Conservation (phyloP, 1,140 invertebrate genomes). For the Drosophila bifasciata region DNA sequence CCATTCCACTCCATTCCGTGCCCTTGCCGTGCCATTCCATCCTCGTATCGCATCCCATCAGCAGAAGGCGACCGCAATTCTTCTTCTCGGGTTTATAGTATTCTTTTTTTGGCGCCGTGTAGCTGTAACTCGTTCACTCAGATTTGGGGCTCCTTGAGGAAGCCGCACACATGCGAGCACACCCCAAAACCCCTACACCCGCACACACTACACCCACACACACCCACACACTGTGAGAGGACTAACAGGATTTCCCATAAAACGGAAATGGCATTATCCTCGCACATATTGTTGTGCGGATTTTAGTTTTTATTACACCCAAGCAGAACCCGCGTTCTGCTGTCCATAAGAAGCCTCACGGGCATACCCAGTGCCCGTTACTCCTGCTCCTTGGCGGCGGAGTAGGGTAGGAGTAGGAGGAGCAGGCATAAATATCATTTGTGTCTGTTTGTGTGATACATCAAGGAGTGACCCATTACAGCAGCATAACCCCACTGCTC, state of each 20-base stretch:
- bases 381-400: too few species aligned
- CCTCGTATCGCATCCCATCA: constrained; percentile 45
- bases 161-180: constrained; percentile 56
- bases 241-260: constrained; percentile 81
- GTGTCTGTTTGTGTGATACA: constrained; percentile 77
- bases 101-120: constrained; percentile 49
- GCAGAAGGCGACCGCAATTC: constrained; percentile 46
- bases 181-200: too few species aligned
- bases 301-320: constrained; percentile 82
- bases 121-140: constrained; percentile 57
- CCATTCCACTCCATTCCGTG: neutral
- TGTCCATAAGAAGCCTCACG: constrained; percentile 67
- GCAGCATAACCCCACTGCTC: constrained; percentile 14
- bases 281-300: constrained; percentile 82
- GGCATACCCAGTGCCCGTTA: too few species aligned
- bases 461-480: constrained; percentile 55
- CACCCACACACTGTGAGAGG: constrained; percentile 31
- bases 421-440: constrained; percentile 76
- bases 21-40: constrained; percentile 11
- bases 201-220: constrained; percentile 26
- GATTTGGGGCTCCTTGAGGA: constrained; percentile 55
- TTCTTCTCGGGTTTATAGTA: constrained; percentile 20
- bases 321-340: constrained; percentile 60
- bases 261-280: constrained; percentile 83
- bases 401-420: neutral